These are phyloP conservation scores for Hirtodrosophila alboralis DNA, from an alignment of 2,888 invertebrate genomes.

Conservation along the genomic window DNA sequence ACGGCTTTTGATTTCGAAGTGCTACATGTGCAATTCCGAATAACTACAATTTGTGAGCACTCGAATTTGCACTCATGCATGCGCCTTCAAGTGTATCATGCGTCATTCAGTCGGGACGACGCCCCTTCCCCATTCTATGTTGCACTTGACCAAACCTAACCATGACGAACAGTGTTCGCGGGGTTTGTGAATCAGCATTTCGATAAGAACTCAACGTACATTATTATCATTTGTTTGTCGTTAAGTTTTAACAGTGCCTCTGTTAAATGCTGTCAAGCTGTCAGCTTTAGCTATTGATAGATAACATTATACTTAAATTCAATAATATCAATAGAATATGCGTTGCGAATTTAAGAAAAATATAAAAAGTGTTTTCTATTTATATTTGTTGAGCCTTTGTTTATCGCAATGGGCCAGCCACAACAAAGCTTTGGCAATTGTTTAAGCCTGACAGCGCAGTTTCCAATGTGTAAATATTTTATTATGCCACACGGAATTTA, in stretches of 20 bases:
- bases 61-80: constrained; percentile 31
- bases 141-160: constrained; percentile 11
- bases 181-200: constrained; percentile 19
- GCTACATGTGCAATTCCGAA: constrained; percentile 16
- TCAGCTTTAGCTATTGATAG: constrained; percentile 20
- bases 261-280: constrained; percentile 6
- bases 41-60: constrained; percentile 15
- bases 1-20: constrained; percentile 31
- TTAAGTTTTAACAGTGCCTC: neutral
- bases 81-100: no score
- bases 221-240: constrained; percentile 1
- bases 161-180: constrained; percentile 12
- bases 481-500: constrained; percentile 59
- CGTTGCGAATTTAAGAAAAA: neutral
- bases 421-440: constrained; percentile 55
- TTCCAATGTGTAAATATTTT: constrained; percentile 61
- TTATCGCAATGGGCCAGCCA: constrained; percentile 40
- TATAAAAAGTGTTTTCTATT: constrained; percentile 13
- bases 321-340: neutral
- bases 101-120: constrained; percentile 15
- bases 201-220: constrained; percentile 26
- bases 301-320: neutral
- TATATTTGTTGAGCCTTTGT: constrained; percentile 13
- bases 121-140: neutral
- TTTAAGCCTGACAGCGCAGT: constrained; percentile 54